Evolutionary conservation across 2,888 invertebrate genomes (phyloP), one percentile per base, ranked within the genome.

Genomic region (Agriotes lineatus): DNA sequence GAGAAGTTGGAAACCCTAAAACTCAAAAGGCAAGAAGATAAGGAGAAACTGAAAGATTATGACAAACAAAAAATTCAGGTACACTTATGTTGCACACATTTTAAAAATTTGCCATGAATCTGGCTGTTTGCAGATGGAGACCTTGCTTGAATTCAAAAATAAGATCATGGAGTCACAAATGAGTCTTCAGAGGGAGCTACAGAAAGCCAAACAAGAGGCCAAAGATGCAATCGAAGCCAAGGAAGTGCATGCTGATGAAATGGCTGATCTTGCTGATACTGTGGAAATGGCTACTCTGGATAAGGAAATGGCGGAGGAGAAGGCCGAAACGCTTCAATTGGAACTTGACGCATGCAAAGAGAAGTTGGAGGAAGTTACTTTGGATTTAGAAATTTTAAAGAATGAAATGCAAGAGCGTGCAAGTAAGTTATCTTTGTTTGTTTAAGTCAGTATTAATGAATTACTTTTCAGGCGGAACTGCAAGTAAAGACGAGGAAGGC

Each of bases 261-360:
- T 97, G 85, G 91, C 95, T 0, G 98, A 97, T 79, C 86, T 97
- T 0, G 90, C 95, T 0, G 98, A 99, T 81, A 96, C 96, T 0
- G 91, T 99, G 0, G 99, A 99, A 86, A 95, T 99, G 92, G 96
- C 97, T 0, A 97, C 98, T 0, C 87, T 99, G 0, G 99, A 99
- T 83, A 98, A 96, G 83, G 99, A 99, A 87, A 98, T 99, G 97
- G 99, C 99, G 0, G 99, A 99, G 82, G 99, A 99, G 79, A 94
- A 94, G 84, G 90, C 93, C 0, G 94, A 94, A 82, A 90, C 91
- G 0, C 80, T 93, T 48, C 95, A 95, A 81, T 83, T 93, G 71
- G 98, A 99, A 83, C 80, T 97, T 71, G 97, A 98, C 61, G 91
- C 93, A 57, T 88, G 93, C 64, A 93, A 93, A 76, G 97, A 98